These are phyloP conservation scores for Gavia stellata DNA, from an alignment of 2,113 vertebrate species.

Conservation along the genomic window DNA sequence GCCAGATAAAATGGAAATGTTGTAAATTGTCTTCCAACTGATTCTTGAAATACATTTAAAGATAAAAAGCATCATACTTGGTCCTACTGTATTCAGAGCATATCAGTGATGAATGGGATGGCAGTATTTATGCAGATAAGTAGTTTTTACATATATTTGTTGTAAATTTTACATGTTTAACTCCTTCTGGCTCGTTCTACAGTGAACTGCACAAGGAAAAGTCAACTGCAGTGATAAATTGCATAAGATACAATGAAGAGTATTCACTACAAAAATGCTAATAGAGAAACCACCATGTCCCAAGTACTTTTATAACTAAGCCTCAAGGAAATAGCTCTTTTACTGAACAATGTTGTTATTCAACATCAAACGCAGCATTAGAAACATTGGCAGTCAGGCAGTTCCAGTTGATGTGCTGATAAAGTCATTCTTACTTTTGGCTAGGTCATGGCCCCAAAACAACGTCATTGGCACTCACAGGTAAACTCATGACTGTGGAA, in stretches of 20 bases:
- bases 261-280: conserved; percentile 10
- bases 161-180: not conserved
- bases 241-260: not conserved
- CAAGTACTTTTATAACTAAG: not conserved
- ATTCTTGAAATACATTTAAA: not conserved
- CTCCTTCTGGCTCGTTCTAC: not conserved
- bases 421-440: not conserved
- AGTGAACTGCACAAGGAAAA: not conserved
- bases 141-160: not conserved
- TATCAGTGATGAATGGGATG: not conserved
- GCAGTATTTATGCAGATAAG: not conserved
- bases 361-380: not conserved
- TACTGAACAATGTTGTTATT: conserved; percentile 4
- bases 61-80: not conserved
- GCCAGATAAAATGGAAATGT: not conserved
- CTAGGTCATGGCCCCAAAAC: not conserved
- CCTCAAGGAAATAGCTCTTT: not conserved
- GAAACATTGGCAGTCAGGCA: not conserved
- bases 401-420: not conserved
- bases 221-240: not conserved
- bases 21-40: not conserved
- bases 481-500: not conserved
- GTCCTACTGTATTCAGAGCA: not conserved
- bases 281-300: not conserved
- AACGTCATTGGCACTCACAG: not conserved